Evolutionary conservation across 1,140 invertebrate species (phyloP).

Genomic region (Philotrypesis tridentata): DNA sequence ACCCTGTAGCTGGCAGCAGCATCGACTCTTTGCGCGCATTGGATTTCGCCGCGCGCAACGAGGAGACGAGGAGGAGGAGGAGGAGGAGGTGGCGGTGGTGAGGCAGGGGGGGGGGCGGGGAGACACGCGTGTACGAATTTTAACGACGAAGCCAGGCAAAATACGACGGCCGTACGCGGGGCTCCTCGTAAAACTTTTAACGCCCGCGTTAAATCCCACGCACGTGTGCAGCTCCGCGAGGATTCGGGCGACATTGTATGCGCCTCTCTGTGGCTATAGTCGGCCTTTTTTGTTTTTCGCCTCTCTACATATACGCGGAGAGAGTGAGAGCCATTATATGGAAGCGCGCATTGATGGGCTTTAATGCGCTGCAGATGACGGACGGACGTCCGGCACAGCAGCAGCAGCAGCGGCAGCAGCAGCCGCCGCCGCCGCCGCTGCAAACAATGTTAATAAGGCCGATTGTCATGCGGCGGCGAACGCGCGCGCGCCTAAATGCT

Average conservation of each 20-base stretch:
- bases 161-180: background rate
- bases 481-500: background rate
- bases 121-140: background rate
- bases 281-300: too few species aligned
- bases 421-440: background rate
- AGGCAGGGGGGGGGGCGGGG: too few species aligned
- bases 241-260: background rate
- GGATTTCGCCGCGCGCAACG: background rate
- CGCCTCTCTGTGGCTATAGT: too few species aligned
- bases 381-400: background rate
- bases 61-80: too few species aligned
- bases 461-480: conserved; percentile 23
- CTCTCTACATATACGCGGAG: too few species aligned
- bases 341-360: too few species aligned
- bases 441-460: conserved; percentile 39
- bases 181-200: background rate
- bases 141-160: background rate
- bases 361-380: background rate
- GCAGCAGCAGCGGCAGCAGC: background rate
- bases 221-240: background rate
- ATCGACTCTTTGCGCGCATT: background rate
- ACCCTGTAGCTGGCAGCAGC: too few species aligned
- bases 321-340: too few species aligned
- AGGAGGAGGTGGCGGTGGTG: too few species aligned
- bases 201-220: background rate